Percentiles rank a stretch among this genome's conserved stretches.
Conservation (phyloP, 2,113 vertebrate genomes). For the Mobula birostris region DNA sequence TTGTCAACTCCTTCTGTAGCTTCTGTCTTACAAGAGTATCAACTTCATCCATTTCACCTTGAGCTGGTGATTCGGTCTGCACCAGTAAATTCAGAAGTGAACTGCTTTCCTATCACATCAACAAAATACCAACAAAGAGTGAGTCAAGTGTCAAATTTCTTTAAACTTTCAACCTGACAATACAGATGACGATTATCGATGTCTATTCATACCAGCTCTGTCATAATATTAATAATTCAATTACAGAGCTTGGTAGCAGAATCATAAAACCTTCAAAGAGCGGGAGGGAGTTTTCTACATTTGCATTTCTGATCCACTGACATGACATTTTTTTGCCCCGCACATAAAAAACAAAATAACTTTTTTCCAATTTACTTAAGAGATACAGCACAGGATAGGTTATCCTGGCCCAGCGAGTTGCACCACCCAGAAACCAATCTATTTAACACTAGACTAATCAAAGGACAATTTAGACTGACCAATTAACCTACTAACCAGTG, state of each 20-base stretch:
- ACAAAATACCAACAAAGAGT: background rate
- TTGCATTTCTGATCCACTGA: background rate
- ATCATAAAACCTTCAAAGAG: background rate
- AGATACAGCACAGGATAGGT: too few relatives aligned
- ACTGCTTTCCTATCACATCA: constrained; percentile 59
- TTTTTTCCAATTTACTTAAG: too few relatives aligned
- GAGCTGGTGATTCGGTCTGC: constrained; percentile 55
- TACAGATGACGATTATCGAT: background rate
- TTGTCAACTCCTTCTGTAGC: constrained; percentile 77
- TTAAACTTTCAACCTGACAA: background rate
- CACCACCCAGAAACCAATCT: too few relatives aligned
- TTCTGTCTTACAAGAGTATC: constrained; percentile 67
- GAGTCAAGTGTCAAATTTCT: background rate
- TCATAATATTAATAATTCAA: background rate
- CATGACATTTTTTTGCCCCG: background rate
- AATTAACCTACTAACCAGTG: too few relatives aligned
- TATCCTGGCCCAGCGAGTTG: too few relatives aligned
- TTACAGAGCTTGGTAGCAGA: background rate
- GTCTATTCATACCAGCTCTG: background rate
- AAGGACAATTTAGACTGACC: too few relatives aligned
- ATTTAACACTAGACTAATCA: too few relatives aligned
- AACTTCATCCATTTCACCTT: constrained; percentile 56
- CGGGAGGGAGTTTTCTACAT: background rate
- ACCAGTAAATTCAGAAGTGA: constrained; percentile 71
- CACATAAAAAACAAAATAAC: background rate